These are phyloP conservation scores for Heliothis subflexa DNA, from an alignment of 1,140 invertebrate species.

Conservation along the genomic window DNA sequence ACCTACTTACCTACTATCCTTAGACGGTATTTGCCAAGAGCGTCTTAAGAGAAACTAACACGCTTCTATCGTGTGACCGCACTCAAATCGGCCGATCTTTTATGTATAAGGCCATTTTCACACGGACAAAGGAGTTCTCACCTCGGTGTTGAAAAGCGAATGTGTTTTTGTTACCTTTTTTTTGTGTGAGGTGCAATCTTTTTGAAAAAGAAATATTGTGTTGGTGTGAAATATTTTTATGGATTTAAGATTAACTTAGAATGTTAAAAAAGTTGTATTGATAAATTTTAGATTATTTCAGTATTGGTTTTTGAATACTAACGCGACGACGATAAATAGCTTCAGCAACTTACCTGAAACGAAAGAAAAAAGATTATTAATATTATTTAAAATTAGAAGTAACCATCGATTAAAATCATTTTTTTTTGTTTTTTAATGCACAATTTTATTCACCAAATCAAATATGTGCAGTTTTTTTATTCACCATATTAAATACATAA, in stretches of 20 bases:
- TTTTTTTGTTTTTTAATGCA: too few relatives aligned
- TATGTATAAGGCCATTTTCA: slow-evolving; percentile 46
- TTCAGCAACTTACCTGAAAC: slow-evolving; percentile 30
- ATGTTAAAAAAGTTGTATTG: background rate
- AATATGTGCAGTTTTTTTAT: too few relatives aligned
- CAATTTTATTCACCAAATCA: too few relatives aligned
- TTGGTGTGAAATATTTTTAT: too few relatives aligned
- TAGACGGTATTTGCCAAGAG: slow-evolving; percentile 10
- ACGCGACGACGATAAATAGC: slow-evolving; percentile 3
- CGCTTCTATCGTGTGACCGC: slow-evolving; percentile 31
- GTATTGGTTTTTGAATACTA: background rate
- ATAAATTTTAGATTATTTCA: background rate
- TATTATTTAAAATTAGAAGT: too few relatives aligned
- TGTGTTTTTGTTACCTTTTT: background rate
- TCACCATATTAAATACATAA: too few relatives aligned
- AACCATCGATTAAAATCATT: too few relatives aligned
- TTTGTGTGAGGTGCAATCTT: background rate
- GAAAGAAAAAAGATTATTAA: background rate
- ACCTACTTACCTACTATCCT: background rate
- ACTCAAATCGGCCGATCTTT: slow-evolving; percentile 45
- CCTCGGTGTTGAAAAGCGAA: slow-evolving; percentile 9
- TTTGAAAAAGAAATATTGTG: too few relatives aligned
- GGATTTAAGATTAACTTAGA: background rate
- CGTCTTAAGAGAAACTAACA: slow-evolving; percentile 40
- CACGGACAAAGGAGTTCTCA: slow-evolving; percentile 34